phyloP scores from a whole-genome alignment of 2,797 vertebrate genomes.

The Enteromius treurensis region DNA sequence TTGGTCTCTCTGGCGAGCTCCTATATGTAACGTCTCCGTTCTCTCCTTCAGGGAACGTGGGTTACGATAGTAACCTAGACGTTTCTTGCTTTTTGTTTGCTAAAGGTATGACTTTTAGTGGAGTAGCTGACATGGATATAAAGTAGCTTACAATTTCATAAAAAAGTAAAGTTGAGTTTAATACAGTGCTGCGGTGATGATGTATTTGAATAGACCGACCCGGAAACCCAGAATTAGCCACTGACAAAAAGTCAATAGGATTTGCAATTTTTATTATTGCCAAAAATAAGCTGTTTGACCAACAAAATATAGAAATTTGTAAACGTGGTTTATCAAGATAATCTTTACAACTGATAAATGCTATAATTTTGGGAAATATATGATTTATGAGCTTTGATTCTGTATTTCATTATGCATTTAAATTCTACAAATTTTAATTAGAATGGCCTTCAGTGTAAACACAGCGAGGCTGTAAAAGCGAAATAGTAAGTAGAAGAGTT shows the following conservation, averaged over 20 bases:
- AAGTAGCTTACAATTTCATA: neutral
- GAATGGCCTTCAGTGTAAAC: neutral
- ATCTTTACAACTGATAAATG: neutral
- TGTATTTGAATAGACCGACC: neutral
- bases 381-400: neutral
- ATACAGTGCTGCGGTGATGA: neutral
- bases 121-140: neutral
- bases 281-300: neutral
- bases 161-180: neutral
- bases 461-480: neutral
- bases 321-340: neutral
- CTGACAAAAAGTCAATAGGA: neutral
- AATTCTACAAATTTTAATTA: neutral
- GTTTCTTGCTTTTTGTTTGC: neutral
- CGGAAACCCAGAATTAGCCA: neutral
- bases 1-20: too few species aligned
- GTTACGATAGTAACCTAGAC: too few species aligned
- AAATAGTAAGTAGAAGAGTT: neutral
- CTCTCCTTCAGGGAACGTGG: too few species aligned
- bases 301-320: neutral
- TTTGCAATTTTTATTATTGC: neutral
- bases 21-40: too few species aligned
- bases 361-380: neutral
- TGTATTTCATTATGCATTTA: neutral
- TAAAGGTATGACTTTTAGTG: slow-evolving; percentile 15